Percentiles rank a stretch among this genome's conserved stretches.
phyloP scores from a whole-genome alignment of 2,888 invertebrate species.

The Rhorus exstirpatorius region DNA sequence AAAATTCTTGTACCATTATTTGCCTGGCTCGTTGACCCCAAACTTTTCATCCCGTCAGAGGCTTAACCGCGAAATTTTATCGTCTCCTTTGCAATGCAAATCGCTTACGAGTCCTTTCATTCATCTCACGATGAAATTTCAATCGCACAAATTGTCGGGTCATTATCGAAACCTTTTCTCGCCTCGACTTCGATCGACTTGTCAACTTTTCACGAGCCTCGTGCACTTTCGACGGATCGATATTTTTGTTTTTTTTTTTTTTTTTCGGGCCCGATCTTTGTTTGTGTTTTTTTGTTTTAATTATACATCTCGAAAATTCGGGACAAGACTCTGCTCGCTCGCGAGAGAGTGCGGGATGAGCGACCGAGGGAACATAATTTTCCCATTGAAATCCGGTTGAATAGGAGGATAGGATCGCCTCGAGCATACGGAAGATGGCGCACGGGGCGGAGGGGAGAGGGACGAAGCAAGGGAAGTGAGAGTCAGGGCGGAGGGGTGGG shows the following conservation, averaged over 20 bases:
- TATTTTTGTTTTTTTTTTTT: not conserved
- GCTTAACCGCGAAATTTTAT: not conserved
- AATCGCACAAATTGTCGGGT: constrained; percentile 25
- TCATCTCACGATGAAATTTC: constrained; percentile 45
- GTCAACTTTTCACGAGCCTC: no score
- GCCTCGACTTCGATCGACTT: no score
- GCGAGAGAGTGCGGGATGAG: constrained; percentile 59
- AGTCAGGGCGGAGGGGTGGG: constrained; percentile 38
- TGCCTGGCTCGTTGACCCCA: not conserved
- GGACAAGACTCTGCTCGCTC: constrained; percentile 33
- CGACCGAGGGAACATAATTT: constrained; percentile 81
- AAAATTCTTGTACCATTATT: no score
- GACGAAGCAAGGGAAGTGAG: constrained; percentile 69
- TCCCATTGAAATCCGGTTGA: constrained; percentile 83
- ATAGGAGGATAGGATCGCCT: constrained; percentile 82
- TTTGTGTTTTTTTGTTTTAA: not conserved
- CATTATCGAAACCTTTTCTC: no score
- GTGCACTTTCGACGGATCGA: no score
- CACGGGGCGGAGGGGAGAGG: constrained; percentile 46
- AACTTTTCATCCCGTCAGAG: not conserved
- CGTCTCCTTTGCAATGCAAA: constrained; percentile 53
- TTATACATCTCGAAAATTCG: constrained; percentile 55
- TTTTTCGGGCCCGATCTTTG: not conserved
- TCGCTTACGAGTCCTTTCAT: no score
- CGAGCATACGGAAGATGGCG: constrained; percentile 83